Percentiles rank a stretch among this genome's conserved stretches.
Evolutionary conservation across 2,113 vertebrate species (phyloP).

Genomic region (Pyxicephalus adspersus): DNA sequence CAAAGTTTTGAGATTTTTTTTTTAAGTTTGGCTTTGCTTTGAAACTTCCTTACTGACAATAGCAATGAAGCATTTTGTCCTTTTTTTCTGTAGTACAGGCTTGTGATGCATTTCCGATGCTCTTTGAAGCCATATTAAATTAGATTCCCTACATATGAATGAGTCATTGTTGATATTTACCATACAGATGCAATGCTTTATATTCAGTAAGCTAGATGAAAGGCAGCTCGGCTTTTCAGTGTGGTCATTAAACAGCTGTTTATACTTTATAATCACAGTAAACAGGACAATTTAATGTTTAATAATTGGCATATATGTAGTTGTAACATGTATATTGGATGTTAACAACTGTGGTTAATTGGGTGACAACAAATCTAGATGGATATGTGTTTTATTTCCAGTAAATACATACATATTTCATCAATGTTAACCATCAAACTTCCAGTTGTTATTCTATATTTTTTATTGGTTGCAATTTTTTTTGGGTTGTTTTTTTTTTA

Average conservation of each 20-base stretch:
- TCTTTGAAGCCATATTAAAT: conserved; percentile 9
- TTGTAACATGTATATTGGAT: background rate
- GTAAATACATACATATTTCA: too few species aligned
- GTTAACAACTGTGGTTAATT: background rate
- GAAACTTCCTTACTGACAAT: too few species aligned
- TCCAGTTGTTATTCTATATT: too few species aligned
- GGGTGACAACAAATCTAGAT: background rate
- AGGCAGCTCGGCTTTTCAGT: background rate
- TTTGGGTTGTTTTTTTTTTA: too few species aligned
- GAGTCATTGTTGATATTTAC: conserved; percentile 31
- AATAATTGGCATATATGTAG: background rate
- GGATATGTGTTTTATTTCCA: background rate
- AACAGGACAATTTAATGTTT: conserved; percentile 2
- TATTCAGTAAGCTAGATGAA: conserved; percentile 3
- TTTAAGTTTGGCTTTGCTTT: too few species aligned
- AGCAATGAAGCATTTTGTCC: too few species aligned
- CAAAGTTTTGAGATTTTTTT: too few species aligned
- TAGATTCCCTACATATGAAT: background rate
- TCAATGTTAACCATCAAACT: too few species aligned
- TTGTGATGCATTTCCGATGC: background rate
- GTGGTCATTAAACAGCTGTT: conserved; percentile 1
- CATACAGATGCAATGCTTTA: conserved; percentile 18
- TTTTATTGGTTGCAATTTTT: too few species aligned
- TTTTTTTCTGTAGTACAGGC: too few species aligned
- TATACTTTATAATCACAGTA: background rate